These are phyloP conservation scores for Molossus molossus DNA, from an alignment of 2,797 vertebrate species.

Conservation along the genomic window DNA sequence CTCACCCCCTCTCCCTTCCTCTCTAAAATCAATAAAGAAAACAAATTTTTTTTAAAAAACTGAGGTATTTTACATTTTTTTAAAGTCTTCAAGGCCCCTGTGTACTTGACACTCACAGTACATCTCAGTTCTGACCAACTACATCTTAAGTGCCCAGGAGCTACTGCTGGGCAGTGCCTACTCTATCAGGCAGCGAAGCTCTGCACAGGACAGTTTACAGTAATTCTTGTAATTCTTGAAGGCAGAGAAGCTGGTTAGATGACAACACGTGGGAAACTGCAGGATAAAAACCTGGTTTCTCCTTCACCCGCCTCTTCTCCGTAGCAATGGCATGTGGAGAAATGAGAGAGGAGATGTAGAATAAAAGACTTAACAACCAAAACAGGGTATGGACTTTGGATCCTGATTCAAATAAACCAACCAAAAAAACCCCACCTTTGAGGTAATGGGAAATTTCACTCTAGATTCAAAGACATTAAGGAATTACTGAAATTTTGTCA, in stretches of 20 bases:
- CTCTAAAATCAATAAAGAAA: background rate
- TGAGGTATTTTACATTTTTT: background rate
- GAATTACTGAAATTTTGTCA: background rate
- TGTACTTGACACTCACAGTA: background rate
- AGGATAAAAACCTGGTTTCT: background rate
- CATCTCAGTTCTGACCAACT: background rate
- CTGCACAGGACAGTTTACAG: background rate
- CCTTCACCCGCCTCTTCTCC: background rate
- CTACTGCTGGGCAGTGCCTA: background rate
- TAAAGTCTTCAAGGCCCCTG: background rate
- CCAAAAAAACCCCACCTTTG: background rate
- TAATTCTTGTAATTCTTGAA: background rate
- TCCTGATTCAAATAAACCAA: conserved; percentile 15
- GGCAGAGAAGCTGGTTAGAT: background rate
- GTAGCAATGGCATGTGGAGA: background rate
- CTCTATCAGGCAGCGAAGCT: background rate
- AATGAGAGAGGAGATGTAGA: background rate
- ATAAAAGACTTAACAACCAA: background rate
- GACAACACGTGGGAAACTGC: background rate
- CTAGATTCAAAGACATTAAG: background rate
- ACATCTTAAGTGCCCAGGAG: background rate
- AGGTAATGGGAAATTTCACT: background rate
- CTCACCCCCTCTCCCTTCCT: too few species aligned
- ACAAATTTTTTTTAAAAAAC: background rate
- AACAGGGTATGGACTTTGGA: background rate